Percentiles rank a stretch among this genome's conserved stretches.
Evolutionary conservation across 2,113 vertebrate genomes (phyloP).

Genomic region (Amphilophus citrinellus): DNA sequence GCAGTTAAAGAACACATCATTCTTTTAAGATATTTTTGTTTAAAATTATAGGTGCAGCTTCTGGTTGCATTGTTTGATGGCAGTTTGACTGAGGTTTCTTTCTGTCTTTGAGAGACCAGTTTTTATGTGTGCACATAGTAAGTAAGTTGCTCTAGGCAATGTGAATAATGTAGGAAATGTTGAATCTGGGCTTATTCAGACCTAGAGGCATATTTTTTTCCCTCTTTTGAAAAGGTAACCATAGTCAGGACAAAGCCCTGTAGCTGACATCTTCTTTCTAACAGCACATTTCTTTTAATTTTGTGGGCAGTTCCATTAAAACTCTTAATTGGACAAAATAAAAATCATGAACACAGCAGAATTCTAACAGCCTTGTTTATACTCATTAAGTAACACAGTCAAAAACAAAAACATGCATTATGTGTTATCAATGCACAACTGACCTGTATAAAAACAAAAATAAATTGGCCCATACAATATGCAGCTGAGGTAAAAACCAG

Average conservation of each 20-base stretch:
- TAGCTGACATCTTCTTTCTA: constrained; percentile 3
- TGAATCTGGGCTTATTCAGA: constrained; percentile 12
- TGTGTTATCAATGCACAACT: background rate
- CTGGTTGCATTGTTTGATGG: background rate
- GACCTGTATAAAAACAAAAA: background rate
- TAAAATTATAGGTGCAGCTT: background rate
- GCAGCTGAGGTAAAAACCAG: background rate
- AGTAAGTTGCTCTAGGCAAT: background rate
- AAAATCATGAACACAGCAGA: constrained; percentile 28
- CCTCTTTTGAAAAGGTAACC: background rate
- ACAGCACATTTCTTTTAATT: constrained; percentile 21
- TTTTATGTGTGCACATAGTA: constrained; percentile 12
- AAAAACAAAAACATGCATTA: background rate
- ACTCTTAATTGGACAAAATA: constrained; percentile 37
- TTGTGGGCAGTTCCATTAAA: constrained; percentile 6
- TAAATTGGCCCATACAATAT: background rate
- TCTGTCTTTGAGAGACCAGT: background rate
- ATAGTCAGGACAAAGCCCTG: background rate
- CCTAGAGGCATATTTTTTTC: background rate
- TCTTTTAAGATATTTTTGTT: background rate
- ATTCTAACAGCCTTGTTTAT: background rate
- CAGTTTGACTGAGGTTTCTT: background rate
- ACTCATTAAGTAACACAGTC: background rate
- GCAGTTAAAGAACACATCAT: background rate
- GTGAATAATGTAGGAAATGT: constrained; percentile 27